A percentile compares a stretch with the other conserved stretches of the same genome.
These are phyloP conservation scores for Euclidia mi DNA, from an alignment of 2,888 invertebrate genomes.

Conservation along the genomic window DNA sequence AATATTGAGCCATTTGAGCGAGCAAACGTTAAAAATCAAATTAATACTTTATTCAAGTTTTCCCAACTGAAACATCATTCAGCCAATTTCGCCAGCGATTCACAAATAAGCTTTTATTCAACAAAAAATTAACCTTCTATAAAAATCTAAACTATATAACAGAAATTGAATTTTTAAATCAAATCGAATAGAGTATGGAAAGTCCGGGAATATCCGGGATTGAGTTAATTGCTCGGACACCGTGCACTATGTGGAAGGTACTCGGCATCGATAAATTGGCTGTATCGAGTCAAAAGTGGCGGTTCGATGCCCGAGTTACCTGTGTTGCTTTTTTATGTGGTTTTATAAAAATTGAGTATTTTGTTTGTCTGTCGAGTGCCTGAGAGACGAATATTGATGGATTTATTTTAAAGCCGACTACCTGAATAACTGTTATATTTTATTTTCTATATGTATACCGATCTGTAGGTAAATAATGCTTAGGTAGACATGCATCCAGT, in stretches of 20 bases:
- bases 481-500: too few species aligned
- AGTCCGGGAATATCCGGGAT: constrained; percentile 48
- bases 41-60: not conserved
- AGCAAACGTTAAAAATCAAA: not conserved
- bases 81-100: constrained; percentile 3
- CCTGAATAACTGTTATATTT: not conserved
- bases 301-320: constrained; percentile 35
- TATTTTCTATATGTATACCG: not conserved
- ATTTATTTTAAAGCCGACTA: not conserved
- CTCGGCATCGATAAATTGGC: constrained; percentile 54
- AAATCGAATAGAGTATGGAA: constrained; percentile 43
- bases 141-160: constrained; percentile 29
- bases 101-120: constrained; percentile 14
- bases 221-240: constrained; percentile 59
- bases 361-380: constrained; percentile 31
- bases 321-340: constrained; percentile 31
- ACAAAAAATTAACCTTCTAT: constrained; percentile 32
- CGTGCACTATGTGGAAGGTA: constrained; percentile 48
- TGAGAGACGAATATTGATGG: constrained; percentile 4
- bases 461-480: too few species aligned
- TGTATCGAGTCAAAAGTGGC: constrained; percentile 50
- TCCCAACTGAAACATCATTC: not conserved
- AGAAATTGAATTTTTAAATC: constrained; percentile 49
- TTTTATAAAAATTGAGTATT: constrained; percentile 34
- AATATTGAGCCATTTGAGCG: not conserved